phyloP scores from a whole-genome alignment of 2,797 vertebrate genomes.

The Girardinus metallicus region DNA sequence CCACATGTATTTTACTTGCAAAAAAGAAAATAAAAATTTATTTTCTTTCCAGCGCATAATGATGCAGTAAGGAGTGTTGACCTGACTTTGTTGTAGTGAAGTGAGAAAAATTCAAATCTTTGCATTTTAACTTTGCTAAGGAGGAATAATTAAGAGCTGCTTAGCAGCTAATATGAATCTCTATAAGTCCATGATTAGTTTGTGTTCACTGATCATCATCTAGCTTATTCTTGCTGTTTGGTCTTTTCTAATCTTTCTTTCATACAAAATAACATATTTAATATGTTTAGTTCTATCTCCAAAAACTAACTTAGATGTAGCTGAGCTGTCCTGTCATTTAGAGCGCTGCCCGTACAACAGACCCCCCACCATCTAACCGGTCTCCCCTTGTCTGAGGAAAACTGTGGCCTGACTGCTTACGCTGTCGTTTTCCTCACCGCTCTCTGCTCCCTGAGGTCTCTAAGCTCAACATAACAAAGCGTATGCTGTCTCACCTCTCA shows the following conservation, averaged over 20 bases:
- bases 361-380: slow-evolving; percentile 60
- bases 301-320: neutral
- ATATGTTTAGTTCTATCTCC: neutral
- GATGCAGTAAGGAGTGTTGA: neutral
- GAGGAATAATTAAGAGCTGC: neutral
- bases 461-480: slow-evolving; percentile 39
- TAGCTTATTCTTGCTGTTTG: neutral
- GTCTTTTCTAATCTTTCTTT: neutral
- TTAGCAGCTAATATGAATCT: neutral
- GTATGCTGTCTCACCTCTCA: slow-evolving; percentile 61
- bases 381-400: slow-evolving; percentile 50
- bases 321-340: slow-evolving; percentile 40
- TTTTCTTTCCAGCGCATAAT: neutral
- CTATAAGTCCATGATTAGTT: neutral
- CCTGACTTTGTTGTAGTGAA: neutral
- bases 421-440: slow-evolving; percentile 23
- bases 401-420: slow-evolving; percentile 17
- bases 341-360: slow-evolving; percentile 49
- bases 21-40: neutral
- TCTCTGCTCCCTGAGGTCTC: slow-evolving; percentile 44
- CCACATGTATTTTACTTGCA: neutral
- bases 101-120: neutral
- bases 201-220: neutral
- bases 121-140: neutral
- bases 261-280: neutral